Evolutionary conservation across 1,140 invertebrate species (phyloP), one percentile per base, ranked within the genome.

Genomic region (Hydropsyche tenuis): DNA sequence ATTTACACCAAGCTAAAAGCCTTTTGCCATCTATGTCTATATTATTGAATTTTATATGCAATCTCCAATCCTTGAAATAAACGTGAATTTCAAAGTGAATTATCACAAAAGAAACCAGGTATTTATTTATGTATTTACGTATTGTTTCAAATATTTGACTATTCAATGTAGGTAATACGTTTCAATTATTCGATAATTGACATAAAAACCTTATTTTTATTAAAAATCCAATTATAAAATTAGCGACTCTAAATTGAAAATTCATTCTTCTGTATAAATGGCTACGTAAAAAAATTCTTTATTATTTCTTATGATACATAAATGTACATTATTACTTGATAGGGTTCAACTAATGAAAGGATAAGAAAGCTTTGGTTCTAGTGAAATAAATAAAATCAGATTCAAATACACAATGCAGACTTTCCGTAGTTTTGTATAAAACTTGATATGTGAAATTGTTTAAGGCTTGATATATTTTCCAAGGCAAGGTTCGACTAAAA

Each of bases 1-100:
- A 60, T 60, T 60, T 60, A 60, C 56, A 60, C n/a, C 56, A 60
- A 60, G 56, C 56, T 60, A 60, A 20, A 60, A 60, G 56, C 56
- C 56, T 56, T n/a, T 22, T 23, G 51, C 51, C 51, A 56, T 4
- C 51, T 56, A 56, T 56, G 9, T 56, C 6, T 56, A 9, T 48
- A 48, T 48, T 48, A 12, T n/a, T 7, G 45, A n/a, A 48, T n/a
- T n/a, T n/a, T n/a, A 16, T 48, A 3, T 48, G 45, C 16, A 48
- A 37, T 37, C 30, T 37, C 9, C 30, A 4, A 4, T 37, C 3
- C 9, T 37, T 37, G 30, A 37, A 4, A 9, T 37, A 4, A 9
- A 4, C 9, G 30, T 37, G 30, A 37, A 37, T 37, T 3, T 9
- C 30, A 37, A 37, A 37, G 9, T 37, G 9, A 4, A 37, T 4